Evolutionary conservation across 2,888 invertebrate genomes (phyloP).

Genomic region (Caenorhabditis macrosperma): DNA sequence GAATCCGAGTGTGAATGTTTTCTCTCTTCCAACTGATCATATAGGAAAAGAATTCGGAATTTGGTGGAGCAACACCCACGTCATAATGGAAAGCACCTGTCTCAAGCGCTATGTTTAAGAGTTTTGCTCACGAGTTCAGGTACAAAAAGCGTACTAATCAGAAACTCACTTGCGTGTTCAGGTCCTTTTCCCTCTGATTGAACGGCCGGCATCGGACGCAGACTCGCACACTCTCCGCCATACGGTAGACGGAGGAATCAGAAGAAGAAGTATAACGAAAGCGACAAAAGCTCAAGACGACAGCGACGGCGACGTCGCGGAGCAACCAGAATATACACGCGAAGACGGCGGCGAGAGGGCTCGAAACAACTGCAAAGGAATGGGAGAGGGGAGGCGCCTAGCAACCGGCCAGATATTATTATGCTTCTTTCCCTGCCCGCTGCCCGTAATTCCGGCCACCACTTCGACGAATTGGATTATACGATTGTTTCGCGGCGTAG

Average conservation of each 20-base stretch:
- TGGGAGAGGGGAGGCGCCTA: conserved; percentile 31
- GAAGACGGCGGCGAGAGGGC: background rate
- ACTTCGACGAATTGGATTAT: conserved; percentile 38
- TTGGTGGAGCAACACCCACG: too few species aligned
- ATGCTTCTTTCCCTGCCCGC: conserved; percentile 32
- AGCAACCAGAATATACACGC: conserved; percentile 42
- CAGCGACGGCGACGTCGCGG: background rate
- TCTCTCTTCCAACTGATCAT: background rate
- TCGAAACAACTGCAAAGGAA: conserved; percentile 49
- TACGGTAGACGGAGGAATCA: conserved; percentile 9
- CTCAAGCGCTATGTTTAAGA: too few species aligned
- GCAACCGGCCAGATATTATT: conserved; percentile 54
- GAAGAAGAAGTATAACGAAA: conserved; percentile 38
- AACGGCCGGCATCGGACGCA: conserved; percentile 91
- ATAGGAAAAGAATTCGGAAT: too few species aligned
- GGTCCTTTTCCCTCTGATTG: conserved; percentile 86
- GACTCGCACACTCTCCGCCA: conserved; percentile 85
- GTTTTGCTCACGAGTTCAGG: background rate
- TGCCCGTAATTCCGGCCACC: conserved; percentile 7
- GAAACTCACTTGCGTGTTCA: conserved; percentile 84
- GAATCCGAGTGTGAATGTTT: background rate
- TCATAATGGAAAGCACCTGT: background rate
- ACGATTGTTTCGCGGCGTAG: conserved; percentile 43
- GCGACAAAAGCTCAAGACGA: background rate
- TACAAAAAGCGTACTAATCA: background rate